These are phyloP conservation scores for Rosalia funebris DNA, from an alignment of 2,888 invertebrate species.

Conservation along the genomic window DNA sequence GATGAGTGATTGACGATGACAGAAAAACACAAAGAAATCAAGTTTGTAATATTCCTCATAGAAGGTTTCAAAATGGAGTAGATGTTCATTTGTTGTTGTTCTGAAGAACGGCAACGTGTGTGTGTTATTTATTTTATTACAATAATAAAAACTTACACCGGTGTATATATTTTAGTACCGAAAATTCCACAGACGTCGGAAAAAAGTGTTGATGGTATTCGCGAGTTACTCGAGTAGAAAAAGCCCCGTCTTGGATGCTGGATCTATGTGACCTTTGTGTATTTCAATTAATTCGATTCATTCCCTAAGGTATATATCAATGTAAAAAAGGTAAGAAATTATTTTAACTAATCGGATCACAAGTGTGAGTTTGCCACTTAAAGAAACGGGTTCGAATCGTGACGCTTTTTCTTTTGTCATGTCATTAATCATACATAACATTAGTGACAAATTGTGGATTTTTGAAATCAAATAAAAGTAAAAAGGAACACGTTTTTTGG, in stretches of 20 bases:
- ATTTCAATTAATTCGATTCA: conserved; percentile 26
- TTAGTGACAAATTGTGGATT: conserved; percentile 12
- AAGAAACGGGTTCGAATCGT: conserved; percentile 1
- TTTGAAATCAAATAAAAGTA: conserved; percentile 10
- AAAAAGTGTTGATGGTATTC: conserved; percentile 14
- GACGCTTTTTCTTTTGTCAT: conserved; percentile 17
- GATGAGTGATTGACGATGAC: conserved; percentile 47
- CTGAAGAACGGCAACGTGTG: conserved; percentile 45
- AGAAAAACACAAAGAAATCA: conserved; percentile 55
- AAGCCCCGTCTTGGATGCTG: conserved; percentile 47
- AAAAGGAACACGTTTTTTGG: no score
- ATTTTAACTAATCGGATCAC: not conserved
- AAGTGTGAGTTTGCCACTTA: not conserved
- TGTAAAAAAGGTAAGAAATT: conserved; percentile 41
- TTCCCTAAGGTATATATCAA: conserved; percentile 41
- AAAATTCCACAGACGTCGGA: not conserved
- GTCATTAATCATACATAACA: conserved; percentile 13
- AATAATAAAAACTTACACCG: conserved; percentile 2
- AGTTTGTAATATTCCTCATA: conserved; percentile 56
- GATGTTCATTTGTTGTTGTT: conserved; percentile 59
- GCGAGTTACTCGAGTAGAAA: conserved; percentile 19
- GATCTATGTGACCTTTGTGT: conserved; percentile 51
- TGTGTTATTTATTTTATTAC: conserved; percentile 35
- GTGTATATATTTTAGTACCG: conserved; percentile 14
- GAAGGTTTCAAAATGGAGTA: conserved; percentile 62